Base-by-base conservation (phyloP, 2,888 invertebrate species). In the Hydrotaea diabolus region DNA sequence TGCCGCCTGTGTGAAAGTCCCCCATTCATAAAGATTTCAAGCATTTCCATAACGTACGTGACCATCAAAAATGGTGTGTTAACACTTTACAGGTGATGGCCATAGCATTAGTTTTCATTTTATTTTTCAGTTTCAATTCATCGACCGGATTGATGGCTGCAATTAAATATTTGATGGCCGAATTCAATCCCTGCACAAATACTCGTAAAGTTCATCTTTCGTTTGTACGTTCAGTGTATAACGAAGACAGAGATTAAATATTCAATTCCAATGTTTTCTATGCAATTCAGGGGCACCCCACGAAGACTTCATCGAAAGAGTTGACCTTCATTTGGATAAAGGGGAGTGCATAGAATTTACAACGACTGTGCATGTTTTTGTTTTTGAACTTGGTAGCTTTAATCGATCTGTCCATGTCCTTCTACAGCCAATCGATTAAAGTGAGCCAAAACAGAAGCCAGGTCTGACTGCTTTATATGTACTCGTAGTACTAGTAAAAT, bases 291-390 rank as follows among this genome's bases (percentile, higher is more conserved):
- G 49, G 49, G 49, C 49, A 49, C 49, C 1, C 3, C 49, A 49
- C 49, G 31, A 7, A n/a, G 49, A 49, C n/a, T 49, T 49, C n/a
- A 49, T 15, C 49, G 49, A 2, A n/a, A n/a, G n/a, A 2, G 53
- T 62, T 62, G 46, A 19, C 55, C 74, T 64, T 49, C 57, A 21
- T 21, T 8, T 57, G 57, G 23, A 21, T 21, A 0, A 9, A 5
- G 5, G 57, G 9, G 23, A 17, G 74, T 59, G 69, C 3, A 74
- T 82, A 78, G 73, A 74, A 74, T 74, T 78, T 75, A 69, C 74
- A 73, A 53, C 57, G 13, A 39, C 9, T 39, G 9, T 31, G 31
- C 31, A 31, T 31, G 31, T 31, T 4, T 31, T 31, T 31, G 31
- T 31, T 4, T 31, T 31, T 4, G 31, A 31, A 31, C 31, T 31